Evolutionary conservation across 2,113 vertebrate genomes (phyloP).

Genomic region (Pao palembangensis): DNA sequence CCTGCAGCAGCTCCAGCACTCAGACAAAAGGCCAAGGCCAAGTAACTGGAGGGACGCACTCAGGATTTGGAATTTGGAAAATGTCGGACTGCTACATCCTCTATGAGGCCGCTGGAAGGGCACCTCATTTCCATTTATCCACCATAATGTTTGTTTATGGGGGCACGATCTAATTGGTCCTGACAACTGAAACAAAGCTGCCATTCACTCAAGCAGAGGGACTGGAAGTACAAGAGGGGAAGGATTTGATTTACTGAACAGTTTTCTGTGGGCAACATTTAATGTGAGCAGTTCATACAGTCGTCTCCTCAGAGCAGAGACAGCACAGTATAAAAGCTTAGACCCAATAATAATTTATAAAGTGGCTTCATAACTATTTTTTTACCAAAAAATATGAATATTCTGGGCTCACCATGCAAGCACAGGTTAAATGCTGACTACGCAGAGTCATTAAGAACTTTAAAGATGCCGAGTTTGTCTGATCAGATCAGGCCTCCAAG

Average conservation of each 20-base stretch:
- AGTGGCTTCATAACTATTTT: constrained; percentile 21
- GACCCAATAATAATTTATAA: no score
- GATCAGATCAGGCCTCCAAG: no score
- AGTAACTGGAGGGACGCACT: constrained; percentile 50
- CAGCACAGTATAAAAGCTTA: constrained; percentile 6
- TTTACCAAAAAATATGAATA: constrained; percentile 19
- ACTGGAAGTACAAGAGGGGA: constrained; percentile 26
- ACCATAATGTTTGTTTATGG: constrained; percentile 49
- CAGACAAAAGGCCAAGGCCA: constrained; percentile 73
- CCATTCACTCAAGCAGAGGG: constrained; percentile 46
- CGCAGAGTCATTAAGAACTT: no score
- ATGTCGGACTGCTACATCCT: constrained; percentile 42
- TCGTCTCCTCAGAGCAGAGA: constrained; percentile 21
- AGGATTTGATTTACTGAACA: constrained; percentile 53
- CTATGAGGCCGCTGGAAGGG: constrained; percentile 40
- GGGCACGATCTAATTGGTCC: constrained; percentile 53
- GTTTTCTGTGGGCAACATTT: constrained; percentile 39
- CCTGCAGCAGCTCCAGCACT: constrained; percentile 21
- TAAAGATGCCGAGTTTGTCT: no score
- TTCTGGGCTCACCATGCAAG: neutral
- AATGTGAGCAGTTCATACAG: constrained; percentile 42
- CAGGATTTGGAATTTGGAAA: constrained; percentile 39
- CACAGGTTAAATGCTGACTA: neutral
- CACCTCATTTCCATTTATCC: constrained; percentile 47
- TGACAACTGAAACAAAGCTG: constrained; percentile 64